phyloP scores from a whole-genome alignment of 2,113 vertebrate species.

The Dasypus novemcinctus region DNA sequence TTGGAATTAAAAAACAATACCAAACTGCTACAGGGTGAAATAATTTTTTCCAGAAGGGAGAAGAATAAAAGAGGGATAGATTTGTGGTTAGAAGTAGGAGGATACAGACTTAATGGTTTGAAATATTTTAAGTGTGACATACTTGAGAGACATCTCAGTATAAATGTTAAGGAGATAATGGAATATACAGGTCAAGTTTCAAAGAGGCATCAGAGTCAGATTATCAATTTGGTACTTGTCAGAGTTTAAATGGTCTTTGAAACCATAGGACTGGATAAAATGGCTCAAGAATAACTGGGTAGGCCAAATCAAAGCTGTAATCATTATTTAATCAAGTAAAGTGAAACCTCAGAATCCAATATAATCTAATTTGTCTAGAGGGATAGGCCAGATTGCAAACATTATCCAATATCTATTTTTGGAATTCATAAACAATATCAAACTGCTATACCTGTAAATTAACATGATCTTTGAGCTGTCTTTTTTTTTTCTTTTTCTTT shows the following conservation, averaged over 20 bases:
- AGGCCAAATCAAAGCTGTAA: too few species aligned
- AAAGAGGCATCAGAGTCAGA: background rate
- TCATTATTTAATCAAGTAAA: too few species aligned
- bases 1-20: too few species aligned
- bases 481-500: too few species aligned
- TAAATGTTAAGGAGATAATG: background rate
- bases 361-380: too few species aligned
- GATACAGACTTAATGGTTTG: background rate
- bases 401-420: too few species aligned
- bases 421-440: too few species aligned
- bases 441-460: too few species aligned
- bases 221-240: background rate
- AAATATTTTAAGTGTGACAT: slow-evolving; percentile 9
- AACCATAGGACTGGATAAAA: background rate
- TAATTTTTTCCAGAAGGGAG: background rate
- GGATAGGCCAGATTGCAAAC: too few species aligned
- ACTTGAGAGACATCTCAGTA: background rate
- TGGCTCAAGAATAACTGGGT: background rate
- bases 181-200: background rate
- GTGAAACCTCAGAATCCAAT: too few species aligned
- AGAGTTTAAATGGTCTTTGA: background rate
- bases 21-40: background rate
- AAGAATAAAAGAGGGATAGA: background rate
- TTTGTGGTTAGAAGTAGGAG: background rate
- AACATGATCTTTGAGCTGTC: too few species aligned